These are phyloP conservation scores for Glandiceps talaboti DNA, from an alignment of 53 echinoderm and acorn worm genomes.

Conservation along the genomic window DNA sequence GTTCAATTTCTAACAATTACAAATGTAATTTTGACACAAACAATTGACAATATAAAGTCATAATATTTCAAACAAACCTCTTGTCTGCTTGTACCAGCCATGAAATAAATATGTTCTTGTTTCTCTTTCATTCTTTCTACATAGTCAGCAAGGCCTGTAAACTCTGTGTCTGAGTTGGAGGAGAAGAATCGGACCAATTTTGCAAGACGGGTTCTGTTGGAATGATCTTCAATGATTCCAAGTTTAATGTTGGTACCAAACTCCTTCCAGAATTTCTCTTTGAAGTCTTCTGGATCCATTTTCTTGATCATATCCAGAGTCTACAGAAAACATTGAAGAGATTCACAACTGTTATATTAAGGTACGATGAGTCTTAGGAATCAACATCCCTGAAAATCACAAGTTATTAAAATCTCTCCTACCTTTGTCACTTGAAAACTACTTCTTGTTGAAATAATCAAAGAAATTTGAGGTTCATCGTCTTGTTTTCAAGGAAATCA, in stretches of 20 bases:
- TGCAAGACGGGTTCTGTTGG: conserved; percentile 95
- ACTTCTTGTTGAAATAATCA: too few relatives aligned
- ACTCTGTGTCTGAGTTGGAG: conserved; percentile 75
- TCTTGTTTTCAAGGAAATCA: too few relatives aligned
- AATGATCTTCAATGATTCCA: conserved; percentile 96
- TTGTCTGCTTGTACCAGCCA: conserved; percentile 63
- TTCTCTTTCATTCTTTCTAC: conserved; percentile 97
- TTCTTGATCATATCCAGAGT: conserved; percentile 99
- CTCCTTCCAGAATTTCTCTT: conserved; percentile 96
- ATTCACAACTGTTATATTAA: too few relatives aligned
- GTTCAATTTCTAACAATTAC: too few relatives aligned
- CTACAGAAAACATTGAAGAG: too few relatives aligned
- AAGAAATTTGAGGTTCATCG: too few relatives aligned
- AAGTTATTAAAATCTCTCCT: too few relatives aligned
- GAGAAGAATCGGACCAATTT: conserved; percentile 92
- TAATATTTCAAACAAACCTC: conserved; percentile 68
- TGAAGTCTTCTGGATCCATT: conserved; percentile 69
- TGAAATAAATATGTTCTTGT: conserved; percentile 93
- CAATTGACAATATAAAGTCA: too few relatives aligned
- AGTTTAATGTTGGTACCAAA: conserved; percentile 96
- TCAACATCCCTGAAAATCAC: too few relatives aligned
- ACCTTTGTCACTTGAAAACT: too few relatives aligned
- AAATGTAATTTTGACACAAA: too few relatives aligned
- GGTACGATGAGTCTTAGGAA: too few relatives aligned
- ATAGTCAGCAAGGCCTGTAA: conserved; percentile 78